A percentile compares a stretch with the other conserved stretches of the same genome.
phyloP scores from a whole-genome alignment of 2,113 vertebrate species.

The Brachyhypopomus gauderio region DNA sequence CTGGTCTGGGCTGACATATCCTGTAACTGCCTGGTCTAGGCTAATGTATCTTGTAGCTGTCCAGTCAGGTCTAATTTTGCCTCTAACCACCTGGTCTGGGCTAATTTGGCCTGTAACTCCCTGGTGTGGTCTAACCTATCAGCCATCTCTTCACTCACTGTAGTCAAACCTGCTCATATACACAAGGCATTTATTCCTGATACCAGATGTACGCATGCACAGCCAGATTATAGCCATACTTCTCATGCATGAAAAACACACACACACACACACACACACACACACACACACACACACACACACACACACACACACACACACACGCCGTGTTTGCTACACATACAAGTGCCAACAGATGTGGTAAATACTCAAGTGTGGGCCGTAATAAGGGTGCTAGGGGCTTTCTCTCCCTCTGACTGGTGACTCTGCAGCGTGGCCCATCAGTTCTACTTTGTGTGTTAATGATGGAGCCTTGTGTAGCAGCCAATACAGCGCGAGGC shows the following conservation, averaged over 20 bases:
- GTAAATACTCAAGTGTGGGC: constrained; percentile 68
- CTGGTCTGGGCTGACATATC: background rate
- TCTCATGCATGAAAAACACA: constrained; percentile 7
- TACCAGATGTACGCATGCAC: background rate
- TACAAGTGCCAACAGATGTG: constrained; percentile 59
- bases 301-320: constrained; percentile 11
- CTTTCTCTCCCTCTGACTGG: constrained; percentile 45
- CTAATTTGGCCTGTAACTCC: too few relatives aligned
- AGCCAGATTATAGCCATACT: background rate
- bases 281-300: constrained; percentile 9
- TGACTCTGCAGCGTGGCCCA: constrained; percentile 66
- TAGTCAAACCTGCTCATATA: background rate
- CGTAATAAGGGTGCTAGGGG: constrained; percentile 64
- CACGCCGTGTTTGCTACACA: background rate
- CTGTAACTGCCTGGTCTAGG: too few relatives aligned
- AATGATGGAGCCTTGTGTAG: constrained; percentile 75
- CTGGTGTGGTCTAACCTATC: too few relatives aligned
- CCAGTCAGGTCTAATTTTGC: too few relatives aligned
- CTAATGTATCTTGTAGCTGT: too few relatives aligned
- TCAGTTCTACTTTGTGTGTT: constrained; percentile 81
- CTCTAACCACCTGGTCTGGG: too few relatives aligned
- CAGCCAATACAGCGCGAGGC: constrained; percentile 65
- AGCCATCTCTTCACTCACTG: background rate
- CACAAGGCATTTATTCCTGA: background rate
- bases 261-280: background rate